These are phyloP conservation scores for Lates japonicus DNA, from an alignment of 2,797 vertebrate species.

Conservation along the genomic window DNA sequence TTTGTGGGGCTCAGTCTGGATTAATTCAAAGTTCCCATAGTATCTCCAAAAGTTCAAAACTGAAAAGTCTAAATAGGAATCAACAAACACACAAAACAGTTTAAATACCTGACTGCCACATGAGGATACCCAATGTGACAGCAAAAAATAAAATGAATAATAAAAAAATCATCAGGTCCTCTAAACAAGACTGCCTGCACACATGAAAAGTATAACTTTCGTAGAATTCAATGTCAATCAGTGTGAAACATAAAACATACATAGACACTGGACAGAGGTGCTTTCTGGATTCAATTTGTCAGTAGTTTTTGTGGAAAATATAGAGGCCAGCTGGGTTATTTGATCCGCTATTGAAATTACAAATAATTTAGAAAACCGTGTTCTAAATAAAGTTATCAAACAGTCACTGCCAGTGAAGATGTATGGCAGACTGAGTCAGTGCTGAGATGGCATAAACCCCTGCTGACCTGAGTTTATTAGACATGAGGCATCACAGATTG, in stretches of 20 bases:
- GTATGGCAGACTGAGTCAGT: not conserved
- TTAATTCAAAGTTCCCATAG: not conserved
- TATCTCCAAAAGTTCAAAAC: not conserved
- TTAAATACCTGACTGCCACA: not conserved
- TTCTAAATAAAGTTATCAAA: slow-evolving; percentile 1
- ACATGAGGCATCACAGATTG: slow-evolving; percentile 44
- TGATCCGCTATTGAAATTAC: not conserved
- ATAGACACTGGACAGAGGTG: not conserved
- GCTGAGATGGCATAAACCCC: slow-evolving; percentile 32
- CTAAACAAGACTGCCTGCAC: not conserved
- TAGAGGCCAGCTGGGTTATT: not conserved
- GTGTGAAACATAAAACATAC: not conserved
- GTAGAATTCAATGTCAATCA: not conserved
- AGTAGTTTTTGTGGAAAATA: not conserved
- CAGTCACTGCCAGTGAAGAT: not conserved
- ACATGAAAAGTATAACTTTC: not conserved
- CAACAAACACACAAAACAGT: not conserved
- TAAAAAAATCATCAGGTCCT: not conserved
- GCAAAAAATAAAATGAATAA: not conserved
- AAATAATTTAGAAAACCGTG: not conserved
- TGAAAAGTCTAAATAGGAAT: not conserved
- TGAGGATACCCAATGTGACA: not conserved
- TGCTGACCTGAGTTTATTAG: slow-evolving; percentile 41
- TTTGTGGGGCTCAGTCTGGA: not conserved
- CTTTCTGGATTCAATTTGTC: not conserved